Percentiles rank a stretch among this genome's conserved stretches.
Evolutionary conservation across 2,113 vertebrate genomes (phyloP).

Genomic region (Recurvirostra avosetta): DNA sequence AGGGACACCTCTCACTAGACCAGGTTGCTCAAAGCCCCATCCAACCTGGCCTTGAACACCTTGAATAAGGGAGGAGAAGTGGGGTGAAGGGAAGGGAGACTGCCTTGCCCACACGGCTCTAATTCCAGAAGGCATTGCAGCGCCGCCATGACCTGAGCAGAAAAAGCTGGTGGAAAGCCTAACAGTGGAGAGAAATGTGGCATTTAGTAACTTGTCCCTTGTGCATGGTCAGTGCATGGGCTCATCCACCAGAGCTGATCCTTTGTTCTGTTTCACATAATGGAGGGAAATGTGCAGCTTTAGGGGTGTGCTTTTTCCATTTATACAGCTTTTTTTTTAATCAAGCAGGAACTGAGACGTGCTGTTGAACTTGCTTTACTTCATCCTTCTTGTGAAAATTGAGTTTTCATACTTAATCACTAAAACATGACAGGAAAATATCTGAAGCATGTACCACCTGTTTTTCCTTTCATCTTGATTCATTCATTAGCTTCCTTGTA

Average conservation of each 20-base stretch:
- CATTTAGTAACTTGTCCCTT: not conserved
- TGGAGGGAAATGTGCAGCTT: not conserved
- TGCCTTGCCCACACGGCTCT: not conserved
- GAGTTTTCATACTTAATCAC: conserved; percentile 31
- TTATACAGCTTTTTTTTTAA: not conserved
- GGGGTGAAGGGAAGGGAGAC: not conserved
- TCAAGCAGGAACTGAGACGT: not conserved
- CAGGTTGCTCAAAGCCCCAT: no score
- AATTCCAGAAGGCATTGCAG: not conserved
- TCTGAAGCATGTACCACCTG: conserved; percentile 28
- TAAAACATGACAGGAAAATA: conserved; percentile 18
- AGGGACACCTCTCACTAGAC: no score
- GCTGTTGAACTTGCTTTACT: not conserved
- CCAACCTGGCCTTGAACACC: no score
- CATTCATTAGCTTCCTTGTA: not conserved
- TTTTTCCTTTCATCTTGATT: conserved; percentile 34
- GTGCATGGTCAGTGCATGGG: not conserved
- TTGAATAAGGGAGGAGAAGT: not conserved
- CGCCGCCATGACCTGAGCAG: not conserved
- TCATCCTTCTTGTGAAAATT: conserved; percentile 32
- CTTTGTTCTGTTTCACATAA: not conserved
- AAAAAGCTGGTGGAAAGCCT: not conserved
- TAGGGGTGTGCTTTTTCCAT: not conserved
- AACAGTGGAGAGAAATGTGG: not conserved
- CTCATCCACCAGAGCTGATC: not conserved